Conservation (phyloP, 2,888 invertebrate species). For the Tenodera sinensis region DNA sequence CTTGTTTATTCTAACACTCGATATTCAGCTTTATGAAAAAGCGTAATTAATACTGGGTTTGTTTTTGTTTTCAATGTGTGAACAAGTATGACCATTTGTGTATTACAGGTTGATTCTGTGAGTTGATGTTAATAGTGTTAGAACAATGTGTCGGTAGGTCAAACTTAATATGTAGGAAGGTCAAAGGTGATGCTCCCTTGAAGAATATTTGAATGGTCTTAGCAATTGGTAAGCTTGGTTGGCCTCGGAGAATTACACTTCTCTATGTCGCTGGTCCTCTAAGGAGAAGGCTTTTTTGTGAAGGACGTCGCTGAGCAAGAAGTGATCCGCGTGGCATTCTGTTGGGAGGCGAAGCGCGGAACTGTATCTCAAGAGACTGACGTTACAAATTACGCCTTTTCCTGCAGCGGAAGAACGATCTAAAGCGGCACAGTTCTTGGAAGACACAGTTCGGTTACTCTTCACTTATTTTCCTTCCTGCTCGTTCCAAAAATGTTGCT, state of each 20-base stretch:
- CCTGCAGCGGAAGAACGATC: background rate
- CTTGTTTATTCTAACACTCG: too few relatives aligned
- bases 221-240: too few relatives aligned
- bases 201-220: too few relatives aligned
- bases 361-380: slow-evolving; percentile 8
- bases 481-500: background rate
- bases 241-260: background rate
- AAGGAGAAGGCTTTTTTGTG: background rate
- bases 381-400: slow-evolving; percentile 6
- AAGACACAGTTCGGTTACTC: background rate
- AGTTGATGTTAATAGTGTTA: too few relatives aligned
- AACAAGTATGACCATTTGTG: too few relatives aligned
- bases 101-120: too few relatives aligned
- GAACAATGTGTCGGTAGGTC: too few relatives aligned
- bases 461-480: background rate
- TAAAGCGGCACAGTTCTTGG: background rate
- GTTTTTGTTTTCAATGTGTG: too few relatives aligned
- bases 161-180: too few relatives aligned
- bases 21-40: too few relatives aligned
- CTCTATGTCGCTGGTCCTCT: background rate
- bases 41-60: too few relatives aligned
- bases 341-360: background rate
- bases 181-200: too few relatives aligned
- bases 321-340: background rate
- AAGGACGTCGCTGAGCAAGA: background rate